Evolutionary conservation across 2,113 vertebrate species (phyloP).

Genomic region (Cephalopholis sonnerati): DNA sequence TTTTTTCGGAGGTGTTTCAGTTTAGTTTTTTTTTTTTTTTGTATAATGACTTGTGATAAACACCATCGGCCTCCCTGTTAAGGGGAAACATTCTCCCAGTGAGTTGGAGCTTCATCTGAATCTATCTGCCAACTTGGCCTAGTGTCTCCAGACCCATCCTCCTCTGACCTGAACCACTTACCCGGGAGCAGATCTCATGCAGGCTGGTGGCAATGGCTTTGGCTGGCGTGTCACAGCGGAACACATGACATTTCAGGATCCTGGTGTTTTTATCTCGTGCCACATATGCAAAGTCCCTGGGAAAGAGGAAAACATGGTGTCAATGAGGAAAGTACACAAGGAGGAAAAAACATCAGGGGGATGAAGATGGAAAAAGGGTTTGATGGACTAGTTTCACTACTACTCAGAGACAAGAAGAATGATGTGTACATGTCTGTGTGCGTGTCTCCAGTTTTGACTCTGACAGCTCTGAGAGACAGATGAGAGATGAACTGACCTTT

Average conservation of each 20-base stretch:
- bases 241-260: slow-evolving; percentile 99
- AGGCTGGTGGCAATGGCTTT: slow-evolving; percentile 99
- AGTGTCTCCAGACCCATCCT: not conserved
- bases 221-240: slow-evolving; percentile 98
- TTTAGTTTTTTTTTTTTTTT: not conserved
- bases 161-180: slow-evolving; percentile 72
- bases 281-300: slow-evolving; percentile 98
- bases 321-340: not conserved
- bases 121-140: slow-evolving; percentile 7
- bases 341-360: not conserved
- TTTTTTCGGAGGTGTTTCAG: not conserved
- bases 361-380: not conserved
- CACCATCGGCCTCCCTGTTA: not conserved
- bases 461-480: slow-evolving; percentile 29
- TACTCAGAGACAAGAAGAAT: slow-evolving; percentile 3
- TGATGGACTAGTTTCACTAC: not conserved
- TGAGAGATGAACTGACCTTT: slow-evolving; percentile 69
- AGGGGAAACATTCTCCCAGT: not conserved
- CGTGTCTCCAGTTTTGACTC: slow-evolving; percentile 22
- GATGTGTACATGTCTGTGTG: not conserved
- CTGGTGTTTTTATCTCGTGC: slow-evolving; percentile 97
- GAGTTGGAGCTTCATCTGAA: not conserved
- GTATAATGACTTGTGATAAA: not conserved
- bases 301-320: slow-evolving; percentile 28
- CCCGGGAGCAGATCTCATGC: slow-evolving; percentile 99